phyloP scores from a whole-genome alignment of 2,797 vertebrate genomes.

The Syngnathus rostellatus region DNA sequence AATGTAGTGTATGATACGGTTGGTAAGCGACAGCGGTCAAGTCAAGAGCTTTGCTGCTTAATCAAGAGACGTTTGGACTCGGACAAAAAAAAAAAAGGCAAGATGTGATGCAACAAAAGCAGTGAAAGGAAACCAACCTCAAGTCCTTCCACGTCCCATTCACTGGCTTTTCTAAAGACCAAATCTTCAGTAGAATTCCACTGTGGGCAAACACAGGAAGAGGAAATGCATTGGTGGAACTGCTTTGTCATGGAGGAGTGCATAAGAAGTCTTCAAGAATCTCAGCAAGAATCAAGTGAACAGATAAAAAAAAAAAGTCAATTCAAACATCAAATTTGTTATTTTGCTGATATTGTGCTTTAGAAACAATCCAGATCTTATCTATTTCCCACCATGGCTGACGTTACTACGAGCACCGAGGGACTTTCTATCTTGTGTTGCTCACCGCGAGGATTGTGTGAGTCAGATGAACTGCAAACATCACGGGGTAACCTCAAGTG shows the following conservation, averaged over 20 bases:
- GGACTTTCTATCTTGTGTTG: not conserved
- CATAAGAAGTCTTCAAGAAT: not conserved
- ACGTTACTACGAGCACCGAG: not conserved
- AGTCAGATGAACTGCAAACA: not conserved
- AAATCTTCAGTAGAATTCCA: slow-evolving; percentile 64
- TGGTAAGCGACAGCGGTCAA: slow-evolving; percentile 50
- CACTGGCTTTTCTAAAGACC: slow-evolving; percentile 45
- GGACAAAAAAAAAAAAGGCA: slow-evolving; percentile 32
- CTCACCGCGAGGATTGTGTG: not conserved
- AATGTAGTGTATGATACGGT: slow-evolving; percentile 7
- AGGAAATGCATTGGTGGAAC: slow-evolving; percentile 28
- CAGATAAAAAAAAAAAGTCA: not conserved
- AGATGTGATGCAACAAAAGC: slow-evolving; percentile 64
- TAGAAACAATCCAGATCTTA: not conserved
- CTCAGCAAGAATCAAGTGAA: not conserved
- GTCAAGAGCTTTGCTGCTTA: slow-evolving; percentile 66
- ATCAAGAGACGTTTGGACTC: slow-evolving; percentile 60
- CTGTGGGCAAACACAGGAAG: slow-evolving; percentile 34
- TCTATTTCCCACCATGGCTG: not conserved
- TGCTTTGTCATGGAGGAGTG: slow-evolving; percentile 33
- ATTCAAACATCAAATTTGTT: not conserved
- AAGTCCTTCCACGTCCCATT: slow-evolving; percentile 59
- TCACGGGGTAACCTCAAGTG: not conserved
- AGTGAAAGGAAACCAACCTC: slow-evolving; percentile 57
- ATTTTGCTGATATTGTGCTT: not conserved